These are phyloP conservation scores for Lacerta agilis DNA, from an alignment of 2,797 vertebrate species.

Conservation along the genomic window DNA sequence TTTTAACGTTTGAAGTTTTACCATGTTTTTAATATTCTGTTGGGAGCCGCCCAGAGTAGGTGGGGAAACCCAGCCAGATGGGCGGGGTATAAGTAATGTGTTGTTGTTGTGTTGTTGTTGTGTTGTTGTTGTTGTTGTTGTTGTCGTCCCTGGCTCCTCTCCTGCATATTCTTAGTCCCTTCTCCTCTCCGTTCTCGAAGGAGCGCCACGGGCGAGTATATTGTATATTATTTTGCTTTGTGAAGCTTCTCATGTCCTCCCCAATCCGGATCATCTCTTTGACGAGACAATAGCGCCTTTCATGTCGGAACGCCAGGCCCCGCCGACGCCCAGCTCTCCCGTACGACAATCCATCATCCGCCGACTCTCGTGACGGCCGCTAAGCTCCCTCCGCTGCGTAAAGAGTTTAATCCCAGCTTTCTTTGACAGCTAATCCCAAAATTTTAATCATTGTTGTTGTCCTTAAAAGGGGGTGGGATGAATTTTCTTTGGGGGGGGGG, in stretches of 20 bases:
- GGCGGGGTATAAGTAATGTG: no score
- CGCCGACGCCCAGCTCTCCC: neutral
- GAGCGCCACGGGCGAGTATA: neutral
- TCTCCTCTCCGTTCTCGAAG: rapidly evolving
- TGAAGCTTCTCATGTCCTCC: neutral
- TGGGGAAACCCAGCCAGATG: no score
- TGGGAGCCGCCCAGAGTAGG: no score
- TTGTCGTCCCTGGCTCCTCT: no score
- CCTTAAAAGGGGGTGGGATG: neutral
- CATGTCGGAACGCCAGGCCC: neutral
- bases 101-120: no score
- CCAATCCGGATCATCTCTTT: neutral
- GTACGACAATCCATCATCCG: neutral
- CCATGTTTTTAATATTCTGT: no score
- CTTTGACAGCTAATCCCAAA: conserved; percentile 25
- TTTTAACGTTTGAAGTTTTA: no score
- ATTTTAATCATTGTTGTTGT: conserved; percentile 24
- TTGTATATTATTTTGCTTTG: neutral
- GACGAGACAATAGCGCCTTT: conserved; percentile 13
- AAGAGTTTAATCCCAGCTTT: conserved; percentile 28
- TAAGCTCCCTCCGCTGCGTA: neutral
- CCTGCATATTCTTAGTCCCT: neutral
- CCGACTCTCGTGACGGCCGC: neutral
- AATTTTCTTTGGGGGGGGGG: neutral
- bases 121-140: no score